Evolutionary conservation across 2,797 vertebrate genomes (phyloP).

Genomic region (Danio albolineatus): DNA sequence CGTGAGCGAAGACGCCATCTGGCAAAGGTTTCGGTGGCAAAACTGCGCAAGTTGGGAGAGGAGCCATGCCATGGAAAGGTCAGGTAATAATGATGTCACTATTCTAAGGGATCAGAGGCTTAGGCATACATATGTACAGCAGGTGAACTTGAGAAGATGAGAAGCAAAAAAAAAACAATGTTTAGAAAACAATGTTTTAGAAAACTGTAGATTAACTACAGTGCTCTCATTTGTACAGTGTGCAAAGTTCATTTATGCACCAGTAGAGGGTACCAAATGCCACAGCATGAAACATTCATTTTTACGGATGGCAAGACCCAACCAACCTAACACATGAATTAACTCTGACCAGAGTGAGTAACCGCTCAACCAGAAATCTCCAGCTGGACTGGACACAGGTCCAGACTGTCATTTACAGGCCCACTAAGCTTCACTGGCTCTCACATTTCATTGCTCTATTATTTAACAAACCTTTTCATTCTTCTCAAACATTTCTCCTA

Average conservation of each 20-base stretch:
- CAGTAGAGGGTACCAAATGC: conserved; percentile 62
- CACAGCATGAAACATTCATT: conserved; percentile 36
- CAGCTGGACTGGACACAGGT: conserved; percentile 54
- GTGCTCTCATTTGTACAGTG: conserved; percentile 4
- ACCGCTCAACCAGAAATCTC: conserved; percentile 54
- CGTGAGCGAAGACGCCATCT: conserved; percentile 64
- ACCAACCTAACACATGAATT: conserved; percentile 29
- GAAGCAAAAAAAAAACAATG: background rate
- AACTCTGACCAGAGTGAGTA: conserved; percentile 36
- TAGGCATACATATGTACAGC: background rate
- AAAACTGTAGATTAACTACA: conserved; percentile 1
- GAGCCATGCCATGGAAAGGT: conserved; percentile 52
- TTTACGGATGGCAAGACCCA: conserved; percentile 5
- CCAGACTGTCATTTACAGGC: conserved; percentile 64
- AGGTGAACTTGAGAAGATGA: background rate
- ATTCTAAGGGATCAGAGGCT: conserved; percentile 53
- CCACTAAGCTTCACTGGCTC: conserved; percentile 66
- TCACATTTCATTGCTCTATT: conserved; percentile 66
- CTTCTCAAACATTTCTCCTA: conserved; percentile 59
- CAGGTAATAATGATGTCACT: conserved; percentile 64
- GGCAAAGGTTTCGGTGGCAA: conserved; percentile 58
- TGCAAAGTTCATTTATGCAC: conserved; percentile 37
- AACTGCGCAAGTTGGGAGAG: conserved; percentile 48
- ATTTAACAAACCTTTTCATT: conserved; percentile 61
- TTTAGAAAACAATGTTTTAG: conserved; percentile 12